Conservation (phyloP, 2,888 invertebrate genomes). For the Conus canariensis region DNA sequence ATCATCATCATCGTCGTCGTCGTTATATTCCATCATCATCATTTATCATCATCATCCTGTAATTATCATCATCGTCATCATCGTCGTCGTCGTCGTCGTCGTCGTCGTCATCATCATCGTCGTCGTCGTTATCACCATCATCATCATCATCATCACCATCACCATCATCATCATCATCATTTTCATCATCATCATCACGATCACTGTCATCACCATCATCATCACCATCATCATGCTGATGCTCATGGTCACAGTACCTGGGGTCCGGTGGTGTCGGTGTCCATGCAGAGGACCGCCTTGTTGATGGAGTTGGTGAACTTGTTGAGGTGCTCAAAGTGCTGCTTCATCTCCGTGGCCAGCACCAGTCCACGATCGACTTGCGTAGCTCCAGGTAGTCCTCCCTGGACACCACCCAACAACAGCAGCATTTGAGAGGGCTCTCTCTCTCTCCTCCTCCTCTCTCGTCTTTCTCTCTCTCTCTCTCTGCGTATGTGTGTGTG, state of each 20-base stretch:
- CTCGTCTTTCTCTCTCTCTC: too few species aligned
- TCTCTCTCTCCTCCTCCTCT: too few species aligned
- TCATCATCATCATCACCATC: not conserved
- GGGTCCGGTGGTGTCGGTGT: constrained; percentile 3
- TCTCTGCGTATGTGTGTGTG: too few species aligned
- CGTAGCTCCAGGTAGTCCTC: constrained; percentile 93
- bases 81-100: not conserved
- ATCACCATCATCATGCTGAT: not conserved
- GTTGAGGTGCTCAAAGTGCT: constrained; percentile 98
- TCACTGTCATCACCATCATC: not conserved
- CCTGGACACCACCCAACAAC: constrained; percentile 78
- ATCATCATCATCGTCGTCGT: too few species aligned
- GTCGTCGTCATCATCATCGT: not conserved
- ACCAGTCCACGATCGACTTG: constrained; percentile 97
- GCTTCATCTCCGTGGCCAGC: constrained; percentile 98
- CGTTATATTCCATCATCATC: too few species aligned
- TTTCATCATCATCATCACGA: not conserved
- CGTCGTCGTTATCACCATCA: too few species aligned
- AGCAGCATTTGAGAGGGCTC: not conserved
- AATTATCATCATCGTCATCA: not conserved
- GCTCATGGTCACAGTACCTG: too few species aligned
- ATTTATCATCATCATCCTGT: not conserved
- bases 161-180: not conserved
- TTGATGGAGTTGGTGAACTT: constrained; percentile 84
- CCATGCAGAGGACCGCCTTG: constrained; percentile 48